phyloP scores from a whole-genome alignment of 2,797 vertebrate genomes.

The Euthynnus affinis region DNA sequence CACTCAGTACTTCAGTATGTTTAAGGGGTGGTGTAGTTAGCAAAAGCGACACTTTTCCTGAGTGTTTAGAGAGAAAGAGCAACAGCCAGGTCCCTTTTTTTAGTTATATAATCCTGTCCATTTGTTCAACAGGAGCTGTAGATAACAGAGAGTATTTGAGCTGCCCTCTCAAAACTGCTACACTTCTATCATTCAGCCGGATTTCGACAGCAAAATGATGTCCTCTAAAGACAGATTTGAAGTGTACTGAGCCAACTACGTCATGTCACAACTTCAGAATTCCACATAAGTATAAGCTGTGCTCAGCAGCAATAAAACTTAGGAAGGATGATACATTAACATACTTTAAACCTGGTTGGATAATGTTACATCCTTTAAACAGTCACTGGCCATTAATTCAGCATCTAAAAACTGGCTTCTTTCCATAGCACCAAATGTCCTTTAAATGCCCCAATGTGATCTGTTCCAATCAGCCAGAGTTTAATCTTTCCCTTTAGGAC shows the following conservation, averaged over 20 bases:
- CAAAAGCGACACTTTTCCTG: constrained; percentile 30
- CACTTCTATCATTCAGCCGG: background rate
- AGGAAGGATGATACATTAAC: background rate
- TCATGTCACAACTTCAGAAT: background rate
- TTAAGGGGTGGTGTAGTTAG: constrained; percentile 13
- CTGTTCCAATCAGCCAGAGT: constrained; percentile 19
- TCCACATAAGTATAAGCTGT: background rate
- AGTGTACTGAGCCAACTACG: background rate
- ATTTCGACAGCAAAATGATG: background rate
- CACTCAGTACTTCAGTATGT: constrained; percentile 17
- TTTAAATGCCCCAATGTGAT: constrained; percentile 12
- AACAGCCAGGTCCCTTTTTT: constrained; percentile 5
- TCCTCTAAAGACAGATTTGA: background rate
- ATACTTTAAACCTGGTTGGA: background rate
- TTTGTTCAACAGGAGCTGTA: constrained; percentile 11
- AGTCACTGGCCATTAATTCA: constrained; percentile 4
- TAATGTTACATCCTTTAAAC: constrained; percentile 5
- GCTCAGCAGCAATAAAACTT: background rate
- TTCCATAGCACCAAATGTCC: background rate
- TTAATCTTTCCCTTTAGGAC: constrained; percentile 11
- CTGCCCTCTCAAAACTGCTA: background rate
- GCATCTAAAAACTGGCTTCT: background rate
- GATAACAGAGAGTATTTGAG: background rate
- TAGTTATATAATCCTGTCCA: background rate
- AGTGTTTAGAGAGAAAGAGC: constrained; percentile 4